Conservation (phyloP, 2,113 vertebrate species). For the Myiopsitta monachus region DNA sequence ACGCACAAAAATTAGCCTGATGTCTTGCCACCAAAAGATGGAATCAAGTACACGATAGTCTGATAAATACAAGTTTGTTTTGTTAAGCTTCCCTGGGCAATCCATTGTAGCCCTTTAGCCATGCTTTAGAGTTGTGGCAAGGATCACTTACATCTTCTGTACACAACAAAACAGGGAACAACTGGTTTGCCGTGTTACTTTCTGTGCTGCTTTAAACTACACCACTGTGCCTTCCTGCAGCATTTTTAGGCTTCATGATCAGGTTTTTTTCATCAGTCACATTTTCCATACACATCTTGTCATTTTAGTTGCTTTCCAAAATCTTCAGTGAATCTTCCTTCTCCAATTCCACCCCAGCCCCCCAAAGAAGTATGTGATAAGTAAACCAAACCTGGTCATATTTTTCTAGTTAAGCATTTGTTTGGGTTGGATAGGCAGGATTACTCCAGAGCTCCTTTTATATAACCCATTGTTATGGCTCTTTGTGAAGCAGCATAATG, state of each 20-base stretch:
- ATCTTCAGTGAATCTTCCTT: not conserved
- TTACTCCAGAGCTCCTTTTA: not conserved
- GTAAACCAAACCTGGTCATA: not conserved
- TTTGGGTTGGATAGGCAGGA: not conserved
- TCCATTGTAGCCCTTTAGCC: not conserved
- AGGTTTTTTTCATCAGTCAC: not conserved
- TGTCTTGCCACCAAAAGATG: not conserved
- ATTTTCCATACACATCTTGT: not conserved
- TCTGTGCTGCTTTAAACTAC: not conserved
- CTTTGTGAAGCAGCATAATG: not conserved
- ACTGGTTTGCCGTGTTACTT: not conserved
- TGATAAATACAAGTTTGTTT: not conserved
- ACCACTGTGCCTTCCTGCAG: not conserved
- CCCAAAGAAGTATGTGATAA: not conserved
- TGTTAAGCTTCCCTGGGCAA: not conserved
- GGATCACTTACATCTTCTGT: not conserved
- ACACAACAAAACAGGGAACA: not conserved
- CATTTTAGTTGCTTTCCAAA: not conserved
- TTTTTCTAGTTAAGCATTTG: not conserved
- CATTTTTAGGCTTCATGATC: not conserved
- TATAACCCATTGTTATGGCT: not conserved
- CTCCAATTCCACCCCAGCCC: too few species aligned
- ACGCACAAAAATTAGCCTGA: not conserved
- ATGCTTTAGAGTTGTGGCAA: not conserved
- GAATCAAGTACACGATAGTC: not conserved